Percentiles rank a stretch among this genome's conserved stretches.
These are phyloP conservation scores for Cerceris rybyensis DNA, from an alignment of 2,888 invertebrate species.

Conservation along the genomic window DNA sequence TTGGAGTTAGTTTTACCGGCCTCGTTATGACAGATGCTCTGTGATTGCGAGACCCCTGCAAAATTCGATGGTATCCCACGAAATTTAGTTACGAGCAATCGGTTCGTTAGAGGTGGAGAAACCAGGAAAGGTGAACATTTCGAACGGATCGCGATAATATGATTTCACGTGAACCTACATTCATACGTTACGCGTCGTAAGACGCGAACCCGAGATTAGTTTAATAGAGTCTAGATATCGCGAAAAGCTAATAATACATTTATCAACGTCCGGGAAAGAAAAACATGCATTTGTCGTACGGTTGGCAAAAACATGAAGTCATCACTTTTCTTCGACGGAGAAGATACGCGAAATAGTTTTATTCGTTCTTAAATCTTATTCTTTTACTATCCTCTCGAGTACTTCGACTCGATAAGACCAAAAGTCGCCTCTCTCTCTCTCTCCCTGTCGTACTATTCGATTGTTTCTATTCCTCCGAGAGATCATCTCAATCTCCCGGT, in stretches of 20 bases:
- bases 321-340: too few species aligned
- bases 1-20: slow-evolving; percentile 30
- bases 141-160: neutral
- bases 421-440: too few species aligned
- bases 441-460: too few species aligned
- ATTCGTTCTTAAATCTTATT: too few species aligned
- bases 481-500: too few species aligned
- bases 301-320: neutral
- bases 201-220: neutral
- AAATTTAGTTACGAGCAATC: neutral
- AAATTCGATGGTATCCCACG: neutral
- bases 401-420: too few species aligned
- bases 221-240: slow-evolving; percentile 32
- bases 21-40: neutral
- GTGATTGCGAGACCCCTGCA: neutral
- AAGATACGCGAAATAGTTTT: too few species aligned
- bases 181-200: neutral
- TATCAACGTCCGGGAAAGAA: slow-evolving; percentile 22
- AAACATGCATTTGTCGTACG: slow-evolving; percentile 8
- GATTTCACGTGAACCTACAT: neutral
- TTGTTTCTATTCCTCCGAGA: too few species aligned
- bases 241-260: slow-evolving; percentile 27
- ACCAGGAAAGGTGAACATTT: neutral
- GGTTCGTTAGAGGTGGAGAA: neutral
- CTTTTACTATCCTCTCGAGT: too few species aligned